A percentile compares a stretch with the other conserved stretches of the same genome.
Conservation (phyloP, 1,140 invertebrate species). For the Nasonia longicornis region DNA sequence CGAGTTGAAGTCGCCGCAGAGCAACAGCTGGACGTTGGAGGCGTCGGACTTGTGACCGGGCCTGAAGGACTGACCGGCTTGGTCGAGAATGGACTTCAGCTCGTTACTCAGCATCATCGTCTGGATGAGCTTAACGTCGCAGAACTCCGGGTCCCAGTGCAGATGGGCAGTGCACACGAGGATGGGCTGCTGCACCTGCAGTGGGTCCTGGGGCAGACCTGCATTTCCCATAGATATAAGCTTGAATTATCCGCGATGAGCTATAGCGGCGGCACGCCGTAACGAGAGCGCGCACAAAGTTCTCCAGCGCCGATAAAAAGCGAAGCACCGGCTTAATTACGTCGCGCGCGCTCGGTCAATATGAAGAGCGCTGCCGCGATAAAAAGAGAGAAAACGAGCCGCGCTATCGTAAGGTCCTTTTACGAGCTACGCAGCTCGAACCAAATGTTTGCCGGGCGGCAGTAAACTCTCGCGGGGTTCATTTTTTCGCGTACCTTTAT, state of each 20-base stretch:
- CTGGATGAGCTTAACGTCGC: conserved; percentile 99
- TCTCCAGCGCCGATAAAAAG: not conserved
- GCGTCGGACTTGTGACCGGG: conserved; percentile 76
- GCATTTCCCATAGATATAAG: not conserved
- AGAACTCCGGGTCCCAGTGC: conserved; percentile 99
- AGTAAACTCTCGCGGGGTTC: not conserved
- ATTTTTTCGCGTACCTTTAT: not conserved
- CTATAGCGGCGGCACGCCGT: too few relatives aligned
- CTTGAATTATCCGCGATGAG: too few relatives aligned
- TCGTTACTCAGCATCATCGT: conserved; percentile 99
- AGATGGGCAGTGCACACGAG: conserved; percentile 98
- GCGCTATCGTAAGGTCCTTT: not conserved
- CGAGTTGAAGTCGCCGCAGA: conserved; percentile 99
- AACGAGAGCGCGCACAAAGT: too few relatives aligned
- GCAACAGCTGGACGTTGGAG: conserved; percentile 90
- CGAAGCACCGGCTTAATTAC: not conserved
- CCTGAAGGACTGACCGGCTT: conserved; percentile 77
- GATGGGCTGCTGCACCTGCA: conserved; percentile 84
- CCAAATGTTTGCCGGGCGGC: not conserved
- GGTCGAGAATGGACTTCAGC: conserved; percentile 84
- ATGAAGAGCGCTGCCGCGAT: not conserved
- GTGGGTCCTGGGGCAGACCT: conserved; percentile 79
- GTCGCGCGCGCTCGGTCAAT: not conserved
- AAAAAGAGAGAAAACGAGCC: not conserved
- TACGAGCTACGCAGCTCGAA: not conserved